phyloP scores from a whole-genome alignment of 1,140 invertebrate genomes.

The Listronotus bonariensis region DNA sequence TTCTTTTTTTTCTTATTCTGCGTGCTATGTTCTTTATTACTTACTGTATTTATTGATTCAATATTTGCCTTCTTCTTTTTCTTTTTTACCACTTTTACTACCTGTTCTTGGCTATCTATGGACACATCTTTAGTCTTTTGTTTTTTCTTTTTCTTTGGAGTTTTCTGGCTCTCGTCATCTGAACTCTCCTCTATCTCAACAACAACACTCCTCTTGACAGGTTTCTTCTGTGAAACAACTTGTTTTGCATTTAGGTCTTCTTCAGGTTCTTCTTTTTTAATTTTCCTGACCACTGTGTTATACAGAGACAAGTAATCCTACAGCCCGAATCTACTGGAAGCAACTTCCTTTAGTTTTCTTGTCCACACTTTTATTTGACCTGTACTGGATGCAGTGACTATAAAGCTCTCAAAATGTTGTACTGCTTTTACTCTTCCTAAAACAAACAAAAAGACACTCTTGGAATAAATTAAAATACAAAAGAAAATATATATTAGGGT shows the following conservation, averaged over 20 bases:
- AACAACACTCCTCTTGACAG: conserved; percentile 32
- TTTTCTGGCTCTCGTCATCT: conserved; percentile 20
- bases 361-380: conserved; percentile 82
- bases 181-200: conserved; percentile 35
- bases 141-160: conserved; percentile 7
- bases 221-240: conserved; percentile 12
- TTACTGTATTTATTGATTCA: too few species aligned
- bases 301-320: conserved; percentile 63
- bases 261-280: conserved; percentile 42
- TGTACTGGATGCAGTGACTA: conserved; percentile 69
- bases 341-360: conserved; percentile 59
- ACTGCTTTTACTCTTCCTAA: conserved; percentile 70
- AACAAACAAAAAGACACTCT: not conserved
- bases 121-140: not conserved
- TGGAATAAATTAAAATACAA: too few species aligned
- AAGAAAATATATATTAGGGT: too few species aligned
- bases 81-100: too few species aligned
- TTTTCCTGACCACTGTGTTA: conserved; percentile 49
- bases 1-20: too few species aligned
- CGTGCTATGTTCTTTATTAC: too few species aligned
- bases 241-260: conserved; percentile 22
- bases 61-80: too few species aligned
- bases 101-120: too few species aligned
- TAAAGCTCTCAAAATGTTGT: conserved; percentile 55
- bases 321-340: conserved; percentile 61